Evolutionary conservation across 1,140 invertebrate species (phyloP), one percentile per base, ranked within the genome.

Genomic region (Cotesia vestalis): DNA sequence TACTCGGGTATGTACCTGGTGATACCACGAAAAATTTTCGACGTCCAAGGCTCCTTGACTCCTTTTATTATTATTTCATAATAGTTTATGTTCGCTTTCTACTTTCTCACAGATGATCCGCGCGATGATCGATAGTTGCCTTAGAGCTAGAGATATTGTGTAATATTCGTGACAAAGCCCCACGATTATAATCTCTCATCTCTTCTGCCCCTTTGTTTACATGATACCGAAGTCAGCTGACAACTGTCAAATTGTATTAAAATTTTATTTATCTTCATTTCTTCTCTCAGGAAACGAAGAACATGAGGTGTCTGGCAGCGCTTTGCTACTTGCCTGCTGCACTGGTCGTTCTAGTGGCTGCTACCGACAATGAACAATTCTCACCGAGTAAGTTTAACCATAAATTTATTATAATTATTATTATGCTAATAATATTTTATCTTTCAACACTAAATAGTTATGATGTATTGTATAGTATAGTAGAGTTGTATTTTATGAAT

Each of bases 31-130:
- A 67, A 67, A 67, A 46, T 46, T 66, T 36, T 38, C 35, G 11
- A 51, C 20, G 27, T 59, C 53, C 62, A 64, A 52, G 62, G 62
- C 62, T 64, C 27, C 27, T 70, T 57, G 20, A 60, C 35, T 53
- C 46, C 40, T 46, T 46, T 46, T 46, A 46, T 46, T 46, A 46
- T 46, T 46, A 62, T 72, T 72, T 72, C 71, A 72, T 66, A 67
- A 72, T 72, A 66, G 34, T n/a, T 55, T 55, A 57, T 61, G 14
- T 40, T 62, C 52, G 57, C 71, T 72, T 72, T 72, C 71, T 72
- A 72, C 71, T 72, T 72, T 72, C 71, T 72, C 71, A 72, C 38
- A 67, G 64, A 72, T 67, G 36, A 72, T 72, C 71, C 34, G 17
- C 4, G 20, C 14, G 64, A 72, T 72, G 71, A 67, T 72, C 71